Evolutionary conservation across 2,797 vertebrate genomes (phyloP).

Genomic region (Spinibarbus caldwelli): DNA sequence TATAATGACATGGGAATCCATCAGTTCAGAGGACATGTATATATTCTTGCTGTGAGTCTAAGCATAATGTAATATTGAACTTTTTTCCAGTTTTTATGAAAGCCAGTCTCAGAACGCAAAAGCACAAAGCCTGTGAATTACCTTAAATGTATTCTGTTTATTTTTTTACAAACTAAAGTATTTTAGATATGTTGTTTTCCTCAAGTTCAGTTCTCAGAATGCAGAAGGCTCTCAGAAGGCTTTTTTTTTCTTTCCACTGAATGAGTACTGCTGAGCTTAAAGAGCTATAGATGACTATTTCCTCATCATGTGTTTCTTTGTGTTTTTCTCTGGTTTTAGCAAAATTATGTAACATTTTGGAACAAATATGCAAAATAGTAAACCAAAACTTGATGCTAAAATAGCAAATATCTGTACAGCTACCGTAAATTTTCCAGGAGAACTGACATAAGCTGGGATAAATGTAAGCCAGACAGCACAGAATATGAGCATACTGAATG

Average conservation of each 20-base stretch:
- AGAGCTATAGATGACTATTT: neutral
- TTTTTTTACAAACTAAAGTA: neutral
- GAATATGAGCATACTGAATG: neutral
- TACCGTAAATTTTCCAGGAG: neutral
- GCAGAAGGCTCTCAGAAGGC: neutral
- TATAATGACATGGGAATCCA: neutral
- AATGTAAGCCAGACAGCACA: neutral
- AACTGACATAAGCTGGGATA: neutral
- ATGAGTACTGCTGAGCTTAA: too few relatives aligned
- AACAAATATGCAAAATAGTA: neutral
- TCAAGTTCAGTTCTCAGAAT: neutral
- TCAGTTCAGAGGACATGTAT: neutral
- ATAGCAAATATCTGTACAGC: neutral
- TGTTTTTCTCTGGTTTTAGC: neutral
- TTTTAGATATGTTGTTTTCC: neutral
- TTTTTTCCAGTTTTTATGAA: neutral
- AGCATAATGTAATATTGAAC: neutral
- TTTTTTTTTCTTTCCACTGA: neutral
- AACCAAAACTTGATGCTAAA: neutral
- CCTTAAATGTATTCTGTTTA: neutral
- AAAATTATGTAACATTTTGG: neutral
- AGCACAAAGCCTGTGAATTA: neutral
- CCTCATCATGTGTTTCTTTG: neutral
- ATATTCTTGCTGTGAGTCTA: neutral
- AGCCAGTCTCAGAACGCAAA: neutral